Evolutionary conservation across 2,113 vertebrate genomes (phyloP).

Genomic region (Dicaeum eximium): DNA sequence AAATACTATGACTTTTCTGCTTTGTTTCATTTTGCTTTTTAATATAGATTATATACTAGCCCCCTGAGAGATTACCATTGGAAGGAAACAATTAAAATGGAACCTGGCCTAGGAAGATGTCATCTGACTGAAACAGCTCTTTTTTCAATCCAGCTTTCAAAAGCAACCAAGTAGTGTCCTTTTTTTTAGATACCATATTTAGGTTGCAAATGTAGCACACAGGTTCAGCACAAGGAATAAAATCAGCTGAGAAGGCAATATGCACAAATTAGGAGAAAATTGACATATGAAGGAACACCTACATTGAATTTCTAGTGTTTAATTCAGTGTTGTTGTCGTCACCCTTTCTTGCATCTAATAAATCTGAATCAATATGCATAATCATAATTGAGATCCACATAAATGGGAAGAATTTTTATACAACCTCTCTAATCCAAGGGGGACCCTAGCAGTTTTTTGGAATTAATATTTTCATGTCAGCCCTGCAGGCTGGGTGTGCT

Average conservation of each 20-base stretch:
- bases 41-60: not conserved
- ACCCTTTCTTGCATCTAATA: not conserved
- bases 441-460: not conserved
- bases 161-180: not conserved
- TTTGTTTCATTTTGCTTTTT: not conserved
- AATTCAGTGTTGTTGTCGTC: not conserved
- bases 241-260: not conserved
- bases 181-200: not conserved
- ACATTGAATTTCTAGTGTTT: not conserved
- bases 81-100: not conserved
- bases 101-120: not conserved
- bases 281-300: not conserved
- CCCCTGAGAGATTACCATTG: not conserved
- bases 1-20: not conserved
- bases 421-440: not conserved
- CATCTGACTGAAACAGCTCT: not conserved
- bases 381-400: not conserved
- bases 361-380: not conserved
- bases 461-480: not conserved
- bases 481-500: not conserved
- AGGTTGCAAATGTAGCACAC: not conserved
- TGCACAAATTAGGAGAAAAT: not conserved
- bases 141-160: not conserved
- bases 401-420: not conserved
- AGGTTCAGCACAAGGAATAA: not conserved